These are phyloP conservation scores for Cylas formicarius DNA, from an alignment of 1,140 invertebrate species.

Conservation along the genomic window DNA sequence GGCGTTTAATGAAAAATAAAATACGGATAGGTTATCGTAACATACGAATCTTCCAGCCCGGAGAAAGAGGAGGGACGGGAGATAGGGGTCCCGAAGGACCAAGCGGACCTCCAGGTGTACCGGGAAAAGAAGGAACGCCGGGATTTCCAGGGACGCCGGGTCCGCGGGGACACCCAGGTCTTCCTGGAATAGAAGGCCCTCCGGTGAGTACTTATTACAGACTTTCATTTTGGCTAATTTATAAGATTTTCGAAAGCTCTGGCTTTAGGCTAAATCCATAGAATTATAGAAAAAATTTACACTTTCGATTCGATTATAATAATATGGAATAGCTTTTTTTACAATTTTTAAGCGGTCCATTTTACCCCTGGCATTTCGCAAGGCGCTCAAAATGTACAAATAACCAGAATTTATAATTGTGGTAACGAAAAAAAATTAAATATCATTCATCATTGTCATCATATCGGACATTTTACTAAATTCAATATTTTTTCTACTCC, in stretches of 20 bases:
- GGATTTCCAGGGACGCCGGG: conserved; percentile 39
- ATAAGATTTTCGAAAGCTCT: no score
- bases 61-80: conserved; percentile 34
- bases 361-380: no score
- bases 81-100: conserved; percentile 35
- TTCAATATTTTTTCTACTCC: no score
- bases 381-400: no score
- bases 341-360: no score
- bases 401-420: no score
- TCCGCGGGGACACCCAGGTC: conserved; percentile 40
- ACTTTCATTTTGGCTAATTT: no score
- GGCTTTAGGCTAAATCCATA: no score
- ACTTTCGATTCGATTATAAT: neutral
- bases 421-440: no score
- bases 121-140: conserved; percentile 40
- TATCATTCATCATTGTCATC: no score
- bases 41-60: conserved; percentile 26
- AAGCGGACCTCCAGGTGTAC: conserved; percentile 41
- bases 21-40: conserved; percentile 1
- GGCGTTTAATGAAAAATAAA: conserved; percentile 13
- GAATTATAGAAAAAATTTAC: neutral
- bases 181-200: conserved; percentile 43
- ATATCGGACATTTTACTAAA: no score
- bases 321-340: no score
- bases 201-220: conserved; percentile 25